Evolutionary conservation across 2,888 invertebrate genomes (phyloP).

Genomic region (Mythimna vitellina): DNA sequence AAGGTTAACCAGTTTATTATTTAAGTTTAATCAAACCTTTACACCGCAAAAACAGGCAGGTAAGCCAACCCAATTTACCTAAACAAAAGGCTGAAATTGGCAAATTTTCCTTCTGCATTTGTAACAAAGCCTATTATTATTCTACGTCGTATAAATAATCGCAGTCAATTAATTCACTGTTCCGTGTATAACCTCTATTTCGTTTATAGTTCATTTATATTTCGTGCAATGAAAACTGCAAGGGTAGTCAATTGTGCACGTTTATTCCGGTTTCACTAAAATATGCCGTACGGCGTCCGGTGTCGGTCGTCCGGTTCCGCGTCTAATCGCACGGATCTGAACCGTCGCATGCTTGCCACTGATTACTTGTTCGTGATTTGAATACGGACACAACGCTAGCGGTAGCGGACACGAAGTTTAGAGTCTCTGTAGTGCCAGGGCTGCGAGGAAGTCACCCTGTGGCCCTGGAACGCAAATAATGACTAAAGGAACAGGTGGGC

Average conservation of each 20-base stretch:
- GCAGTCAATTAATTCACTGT: conserved; percentile 29
- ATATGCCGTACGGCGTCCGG: conserved; percentile 45
- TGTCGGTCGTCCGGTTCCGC: conserved; percentile 38
- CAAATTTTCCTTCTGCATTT: neutral
- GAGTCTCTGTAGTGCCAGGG: neutral
- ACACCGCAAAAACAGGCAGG: neutral
- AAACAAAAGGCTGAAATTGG: neutral
- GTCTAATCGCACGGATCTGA: conserved; percentile 52
- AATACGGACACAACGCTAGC: neutral
- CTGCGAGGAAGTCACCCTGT: no score
- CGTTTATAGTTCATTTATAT: conserved; percentile 34
- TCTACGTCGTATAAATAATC: conserved; percentile 11
- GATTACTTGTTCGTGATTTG: conserved; percentile 53
- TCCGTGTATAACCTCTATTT: conserved; percentile 30
- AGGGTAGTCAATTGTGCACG: conserved; percentile 57
- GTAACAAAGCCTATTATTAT: conserved; percentile 7
- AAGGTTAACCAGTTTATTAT: neutral
- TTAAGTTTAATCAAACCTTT: neutral
- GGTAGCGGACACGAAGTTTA: neutral
- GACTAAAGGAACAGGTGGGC: no score
- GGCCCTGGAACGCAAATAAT: no score
- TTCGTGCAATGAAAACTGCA: conserved; percentile 54
- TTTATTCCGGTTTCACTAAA: conserved; percentile 54
- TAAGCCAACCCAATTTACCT: neutral
- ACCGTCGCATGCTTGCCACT: conserved; percentile 53